Conservation (phyloP, 2,797 vertebrate species). For the Lithobates sylvaticus region DNA sequence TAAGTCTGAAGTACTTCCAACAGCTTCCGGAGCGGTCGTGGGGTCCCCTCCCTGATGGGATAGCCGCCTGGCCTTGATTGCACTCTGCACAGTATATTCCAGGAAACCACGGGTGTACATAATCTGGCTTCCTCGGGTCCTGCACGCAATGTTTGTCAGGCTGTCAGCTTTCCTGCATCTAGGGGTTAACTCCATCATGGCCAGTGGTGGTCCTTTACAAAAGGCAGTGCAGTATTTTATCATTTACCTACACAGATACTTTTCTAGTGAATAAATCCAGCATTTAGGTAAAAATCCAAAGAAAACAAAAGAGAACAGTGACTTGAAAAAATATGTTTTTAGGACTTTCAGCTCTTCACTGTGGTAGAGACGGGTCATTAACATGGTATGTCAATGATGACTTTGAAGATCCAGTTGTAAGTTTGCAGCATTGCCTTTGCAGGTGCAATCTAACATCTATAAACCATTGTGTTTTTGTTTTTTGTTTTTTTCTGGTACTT, state of each 20-base stretch:
- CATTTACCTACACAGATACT: not conserved
- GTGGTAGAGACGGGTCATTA: not conserved
- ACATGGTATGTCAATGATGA: not conserved
- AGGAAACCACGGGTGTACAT: conserved; percentile 58
- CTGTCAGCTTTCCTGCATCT: conserved; percentile 36
- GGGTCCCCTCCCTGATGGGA: conserved; percentile 60
- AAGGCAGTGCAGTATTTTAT: not conserved
- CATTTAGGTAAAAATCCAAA: not conserved
- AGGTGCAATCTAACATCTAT: too few relatives aligned
- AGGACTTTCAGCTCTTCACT: not conserved
- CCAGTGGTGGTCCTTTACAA: not conserved
- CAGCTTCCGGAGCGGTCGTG: conserved; percentile 57
- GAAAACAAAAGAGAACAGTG: not conserved
- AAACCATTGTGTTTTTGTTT: too few relatives aligned
- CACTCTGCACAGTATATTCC: conserved; percentile 54
- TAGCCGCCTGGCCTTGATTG: conserved; percentile 59
- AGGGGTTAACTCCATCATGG: conserved; percentile 21
- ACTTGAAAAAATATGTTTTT: not conserved
- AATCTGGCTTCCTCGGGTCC: conserved; percentile 54
- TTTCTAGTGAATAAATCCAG: too few relatives aligned
- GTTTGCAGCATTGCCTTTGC: too few relatives aligned
- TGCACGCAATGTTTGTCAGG: conserved; percentile 50
- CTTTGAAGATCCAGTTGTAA: not conserved
- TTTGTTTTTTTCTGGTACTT: too few relatives aligned
- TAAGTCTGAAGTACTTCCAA: conserved; percentile 62